Percentiles rank a stretch among this genome's conserved stretches.
Evolutionary conservation across 2,113 vertebrate species (phyloP).

Genomic region (Equus quagga): DNA sequence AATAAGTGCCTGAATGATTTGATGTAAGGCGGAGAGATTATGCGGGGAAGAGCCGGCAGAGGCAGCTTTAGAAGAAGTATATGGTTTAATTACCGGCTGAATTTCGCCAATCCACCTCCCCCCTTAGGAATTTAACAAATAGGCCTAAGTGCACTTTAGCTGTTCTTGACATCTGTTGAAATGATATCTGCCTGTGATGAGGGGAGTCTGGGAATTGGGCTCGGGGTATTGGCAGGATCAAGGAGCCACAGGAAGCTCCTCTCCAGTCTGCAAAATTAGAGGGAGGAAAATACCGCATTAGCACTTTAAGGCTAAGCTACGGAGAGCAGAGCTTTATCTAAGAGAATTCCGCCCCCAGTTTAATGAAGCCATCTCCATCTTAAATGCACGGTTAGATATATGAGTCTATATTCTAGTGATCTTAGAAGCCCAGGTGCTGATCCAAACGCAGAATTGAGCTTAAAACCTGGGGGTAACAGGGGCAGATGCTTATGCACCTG

Average conservation of each 20-base stretch:
- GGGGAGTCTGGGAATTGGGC: slow-evolving; percentile 84
- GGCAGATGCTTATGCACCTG: neutral
- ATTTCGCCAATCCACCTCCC: slow-evolving; percentile 84
- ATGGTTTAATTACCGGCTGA: slow-evolving; percentile 91
- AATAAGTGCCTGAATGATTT: slow-evolving; percentile 90
- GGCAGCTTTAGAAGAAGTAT: slow-evolving; percentile 86
- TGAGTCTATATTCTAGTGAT: slow-evolving; percentile 2
- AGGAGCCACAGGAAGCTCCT: slow-evolving; percentile 80
- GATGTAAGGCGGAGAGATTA: slow-evolving; percentile 86
- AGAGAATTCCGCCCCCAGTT: slow-evolving; percentile 49
- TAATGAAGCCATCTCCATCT: slow-evolving; percentile 50
- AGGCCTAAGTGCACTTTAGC: slow-evolving; percentile 89
- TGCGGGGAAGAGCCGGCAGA: slow-evolving; percentile 78
- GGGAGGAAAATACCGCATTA: slow-evolving; percentile 72
- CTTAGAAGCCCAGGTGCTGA: slow-evolving; percentile 40
- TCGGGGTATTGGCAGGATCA: slow-evolving; percentile 79
- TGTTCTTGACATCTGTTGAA: slow-evolving; percentile 89
- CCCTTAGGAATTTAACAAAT: slow-evolving; percentile 90
- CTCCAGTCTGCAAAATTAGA: slow-evolving; percentile 74
- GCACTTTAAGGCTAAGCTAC: slow-evolving; percentile 73
- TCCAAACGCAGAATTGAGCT: neutral
- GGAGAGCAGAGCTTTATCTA: slow-evolving; percentile 57
- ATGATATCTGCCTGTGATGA: slow-evolving; percentile 85
- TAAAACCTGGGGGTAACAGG: neutral
- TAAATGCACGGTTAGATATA: slow-evolving; percentile 30